A percentile compares a stretch with the other conserved stretches of the same genome.
These are phyloP conservation scores for Percina caprodes DNA, from an alignment of 2,113 vertebrate genomes.

Conservation along the genomic window DNA sequence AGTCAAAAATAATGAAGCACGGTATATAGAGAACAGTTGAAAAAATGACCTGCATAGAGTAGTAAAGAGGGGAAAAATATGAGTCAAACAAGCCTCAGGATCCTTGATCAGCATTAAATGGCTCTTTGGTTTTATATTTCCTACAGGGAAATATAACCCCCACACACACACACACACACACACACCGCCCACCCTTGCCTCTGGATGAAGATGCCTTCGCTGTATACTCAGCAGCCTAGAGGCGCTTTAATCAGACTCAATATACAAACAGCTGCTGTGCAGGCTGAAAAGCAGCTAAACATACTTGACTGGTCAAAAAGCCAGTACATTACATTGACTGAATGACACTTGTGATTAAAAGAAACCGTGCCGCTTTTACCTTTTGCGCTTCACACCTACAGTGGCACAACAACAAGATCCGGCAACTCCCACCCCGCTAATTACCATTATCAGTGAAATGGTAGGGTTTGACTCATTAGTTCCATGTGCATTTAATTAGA, in stretches of 20 bases:
- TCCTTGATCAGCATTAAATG: conserved; percentile 77
- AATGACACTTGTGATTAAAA: conserved; percentile 99
- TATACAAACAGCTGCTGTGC: conserved; percentile 75
- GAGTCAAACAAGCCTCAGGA: conserved; percentile 65
- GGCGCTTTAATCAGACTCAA: conserved; percentile 71
- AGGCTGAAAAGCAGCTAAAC: conserved; percentile 83
- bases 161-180: not conserved
- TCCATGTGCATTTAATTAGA: conserved; percentile 99
- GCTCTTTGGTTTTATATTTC: conserved; percentile 74
- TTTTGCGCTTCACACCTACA: conserved; percentile 92
- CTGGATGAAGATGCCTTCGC: conserved; percentile 60
- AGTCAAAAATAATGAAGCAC: conserved; percentile 78
- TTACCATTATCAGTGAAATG: conserved; percentile 99
- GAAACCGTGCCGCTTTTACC: conserved; percentile 92
- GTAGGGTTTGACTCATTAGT: conserved; percentile 99
- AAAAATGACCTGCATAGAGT: conserved; percentile 47
- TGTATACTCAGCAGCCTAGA: conserved; percentile 52
- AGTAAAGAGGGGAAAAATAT: conserved; percentile 26
- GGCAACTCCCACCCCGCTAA: conserved; percentile 98
- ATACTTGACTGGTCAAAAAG: conserved; percentile 94
- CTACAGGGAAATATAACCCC: no score
- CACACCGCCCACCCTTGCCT: conserved; percentile 35
- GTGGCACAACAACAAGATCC: conserved; percentile 90
- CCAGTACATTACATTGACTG: conserved; percentile 92
- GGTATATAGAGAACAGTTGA: conserved; percentile 49